These are phyloP conservation scores for Styela clava DNA, from an alignment of 23 tunicate genomes.

Conservation along the genomic window DNA sequence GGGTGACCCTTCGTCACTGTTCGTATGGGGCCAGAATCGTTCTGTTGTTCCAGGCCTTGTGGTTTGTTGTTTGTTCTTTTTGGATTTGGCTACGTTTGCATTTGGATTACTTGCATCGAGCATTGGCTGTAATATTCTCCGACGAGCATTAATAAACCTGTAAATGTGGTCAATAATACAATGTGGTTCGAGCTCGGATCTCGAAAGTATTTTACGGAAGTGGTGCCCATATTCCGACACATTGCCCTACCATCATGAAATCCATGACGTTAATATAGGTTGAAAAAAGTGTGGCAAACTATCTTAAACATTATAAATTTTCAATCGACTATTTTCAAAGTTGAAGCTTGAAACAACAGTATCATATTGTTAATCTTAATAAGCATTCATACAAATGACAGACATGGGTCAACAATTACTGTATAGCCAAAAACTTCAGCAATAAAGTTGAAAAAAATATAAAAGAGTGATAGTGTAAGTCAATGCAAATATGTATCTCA, in stretches of 20 bases:
- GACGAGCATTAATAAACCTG: conserved; percentile 98
- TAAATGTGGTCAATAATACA: not conserved
- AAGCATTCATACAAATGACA: no score
- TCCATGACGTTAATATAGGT: not conserved
- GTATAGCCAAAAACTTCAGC: no score
- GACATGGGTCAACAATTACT: no score
- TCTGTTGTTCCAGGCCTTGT: conserved; percentile 48
- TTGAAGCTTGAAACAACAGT: no score
- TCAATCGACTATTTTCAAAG: no score
- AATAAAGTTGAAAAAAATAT: no score
- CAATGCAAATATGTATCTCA: no score
- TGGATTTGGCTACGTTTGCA: conserved; percentile 47
- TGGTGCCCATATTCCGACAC: not conserved
- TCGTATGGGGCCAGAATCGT: conserved; percentile 64
- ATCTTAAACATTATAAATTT: no score
- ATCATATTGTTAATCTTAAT: no score
- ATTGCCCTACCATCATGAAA: not conserved
- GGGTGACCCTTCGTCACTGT: conserved; percentile 25
- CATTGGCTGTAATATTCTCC: conserved; percentile 97
- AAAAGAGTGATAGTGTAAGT: no score
- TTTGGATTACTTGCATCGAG: conserved; percentile 93
- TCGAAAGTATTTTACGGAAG: no score
- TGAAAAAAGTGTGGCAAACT: not conserved
- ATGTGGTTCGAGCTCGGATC: not conserved
- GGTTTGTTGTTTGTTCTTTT: conserved; percentile 47